Percentiles rank a stretch among this genome's conserved stretches.
Evolutionary conservation across 1,140 invertebrate species (phyloP).

Genomic region (Drosophila melanogaster): DNA sequence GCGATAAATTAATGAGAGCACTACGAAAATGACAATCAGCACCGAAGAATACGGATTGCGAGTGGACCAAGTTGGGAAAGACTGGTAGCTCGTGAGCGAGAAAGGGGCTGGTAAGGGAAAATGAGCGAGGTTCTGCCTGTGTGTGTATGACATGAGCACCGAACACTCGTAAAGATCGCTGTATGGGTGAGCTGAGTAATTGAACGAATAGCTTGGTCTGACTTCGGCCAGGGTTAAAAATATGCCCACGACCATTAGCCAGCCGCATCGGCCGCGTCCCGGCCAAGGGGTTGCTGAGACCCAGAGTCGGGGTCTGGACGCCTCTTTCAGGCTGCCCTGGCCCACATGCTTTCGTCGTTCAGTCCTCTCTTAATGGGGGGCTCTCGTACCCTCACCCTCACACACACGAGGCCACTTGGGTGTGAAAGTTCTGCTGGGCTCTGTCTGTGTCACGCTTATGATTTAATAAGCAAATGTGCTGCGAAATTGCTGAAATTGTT

Average conservation of each 20-base stretch:
- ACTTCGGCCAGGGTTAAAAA: conserved; percentile 72
- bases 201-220: conserved; percentile 35
- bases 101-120: conserved; percentile 14
- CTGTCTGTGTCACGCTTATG: conserved; percentile 70
- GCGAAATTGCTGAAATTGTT: conserved; percentile 77
- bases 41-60: conserved; percentile 35
- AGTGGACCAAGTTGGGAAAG: conserved; percentile 78
- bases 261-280: conserved; percentile 2
- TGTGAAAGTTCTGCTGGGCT: conserved; percentile 14
- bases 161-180: neutral
- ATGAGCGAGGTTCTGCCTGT: conserved; percentile 6
- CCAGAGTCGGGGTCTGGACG: conserved; percentile 5
- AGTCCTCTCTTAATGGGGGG: conserved; percentile 12
- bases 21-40: conserved; percentile 71
- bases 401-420: conserved; percentile 4
- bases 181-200: conserved; percentile 54
- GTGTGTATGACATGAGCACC: neutral
- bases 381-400: conserved; percentile 14
- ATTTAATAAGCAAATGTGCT: conserved; percentile 83
- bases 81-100: conserved; percentile 40
- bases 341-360: neutral
- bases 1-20: conserved; percentile 62
- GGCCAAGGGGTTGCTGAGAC: conserved; percentile 49
- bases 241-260: conserved; percentile 43
- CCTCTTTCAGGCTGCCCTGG: conserved; percentile 1